Base-by-base conservation (phyloP, 2,888 invertebrate species). In the Halocaridina rubra region DNA sequence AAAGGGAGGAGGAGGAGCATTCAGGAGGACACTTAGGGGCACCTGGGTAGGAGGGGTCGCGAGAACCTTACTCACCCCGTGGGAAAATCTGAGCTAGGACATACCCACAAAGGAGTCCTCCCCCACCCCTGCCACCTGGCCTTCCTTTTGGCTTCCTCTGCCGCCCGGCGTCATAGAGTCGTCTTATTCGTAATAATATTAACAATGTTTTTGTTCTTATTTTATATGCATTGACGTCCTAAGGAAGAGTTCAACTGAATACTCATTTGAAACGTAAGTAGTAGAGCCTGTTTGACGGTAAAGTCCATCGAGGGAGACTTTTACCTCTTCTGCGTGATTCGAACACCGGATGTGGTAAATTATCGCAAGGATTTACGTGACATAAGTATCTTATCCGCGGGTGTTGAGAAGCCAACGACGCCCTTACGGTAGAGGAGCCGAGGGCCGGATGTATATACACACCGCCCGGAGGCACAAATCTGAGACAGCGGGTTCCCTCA, bases 291-390 rank as follows among this genome's bases (percentile, higher is more conserved):
- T 53, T 46, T 29, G 79, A 33, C 33, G 59, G 59, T 80, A 33
- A 32, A 64, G 64, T 22, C 75, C 67, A 22, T 64, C n/a, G 16
- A 72, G 78, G n/a, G n/a, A n/a, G n/a, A n/a, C n/a, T n/a, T n/a
- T n/a, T n/a, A n/a, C n/a, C n/a, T n/a, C n/a, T n/a, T 46, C 33
- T 39, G 39, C 69, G 33, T 32, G 53, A 69, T 69, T 46, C 46
- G 24, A 39, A 33, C 84, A 72, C 75, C 86, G 86, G 86, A 86
- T 86, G 86, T 76, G 86, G 84, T 82, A 76, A 86, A 86, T 86
- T 86, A 86, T 84, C 80, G 39, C 78, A 57, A 79, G 75, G 84
- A 82, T 72, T 80, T 85, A 72, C 80, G 61, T 76, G 81, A 57
- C 74, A 61, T 33, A 32, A 80, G 61, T 32, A 74, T 61, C 80